Evolutionary conservation across 2,113 vertebrate species (phyloP).

Genomic region (Microtus montanus): DNA sequence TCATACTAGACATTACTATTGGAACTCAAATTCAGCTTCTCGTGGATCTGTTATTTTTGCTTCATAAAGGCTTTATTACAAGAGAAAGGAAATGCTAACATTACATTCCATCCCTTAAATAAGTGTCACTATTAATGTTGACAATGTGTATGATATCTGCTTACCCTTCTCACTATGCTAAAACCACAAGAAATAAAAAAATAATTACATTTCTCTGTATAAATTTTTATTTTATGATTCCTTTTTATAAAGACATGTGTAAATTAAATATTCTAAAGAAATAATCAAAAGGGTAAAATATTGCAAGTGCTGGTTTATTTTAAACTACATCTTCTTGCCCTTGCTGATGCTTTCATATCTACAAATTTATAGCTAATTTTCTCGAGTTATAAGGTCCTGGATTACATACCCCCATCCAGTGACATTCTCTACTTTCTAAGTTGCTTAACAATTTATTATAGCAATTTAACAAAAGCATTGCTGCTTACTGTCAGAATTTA

Average conservation of each 20-base stretch:
- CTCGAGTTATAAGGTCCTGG: constrained; percentile 69
- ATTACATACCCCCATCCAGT: constrained; percentile 18
- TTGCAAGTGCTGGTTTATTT: not conserved
- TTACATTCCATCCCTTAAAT: not conserved
- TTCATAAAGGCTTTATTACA: not conserved
- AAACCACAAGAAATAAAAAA: not conserved
- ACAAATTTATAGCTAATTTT: constrained; percentile 72
- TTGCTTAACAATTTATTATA: constrained; percentile 63
- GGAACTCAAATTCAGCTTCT: not conserved
- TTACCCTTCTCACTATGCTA: not conserved
- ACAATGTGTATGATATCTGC: not conserved
- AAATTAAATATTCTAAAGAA: constrained; percentile 9
- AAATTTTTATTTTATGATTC: not conserved
- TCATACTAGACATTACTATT: not conserved
- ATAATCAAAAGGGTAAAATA: constrained; percentile 19
- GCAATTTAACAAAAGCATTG: constrained; percentile 62
- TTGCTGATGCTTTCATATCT: constrained; percentile 5
- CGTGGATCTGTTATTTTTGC: not conserved
- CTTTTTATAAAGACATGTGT: not conserved
- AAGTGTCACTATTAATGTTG: not conserved
- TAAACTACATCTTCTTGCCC: not conserved
- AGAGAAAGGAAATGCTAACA: not conserved
- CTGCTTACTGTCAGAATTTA: constrained; percentile 66
- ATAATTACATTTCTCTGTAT: not conserved
- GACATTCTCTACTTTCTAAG: constrained; percentile 62